Base-by-base conservation (phyloP, 2,113 vertebrate species). In the Zootoca vivipara region DNA sequence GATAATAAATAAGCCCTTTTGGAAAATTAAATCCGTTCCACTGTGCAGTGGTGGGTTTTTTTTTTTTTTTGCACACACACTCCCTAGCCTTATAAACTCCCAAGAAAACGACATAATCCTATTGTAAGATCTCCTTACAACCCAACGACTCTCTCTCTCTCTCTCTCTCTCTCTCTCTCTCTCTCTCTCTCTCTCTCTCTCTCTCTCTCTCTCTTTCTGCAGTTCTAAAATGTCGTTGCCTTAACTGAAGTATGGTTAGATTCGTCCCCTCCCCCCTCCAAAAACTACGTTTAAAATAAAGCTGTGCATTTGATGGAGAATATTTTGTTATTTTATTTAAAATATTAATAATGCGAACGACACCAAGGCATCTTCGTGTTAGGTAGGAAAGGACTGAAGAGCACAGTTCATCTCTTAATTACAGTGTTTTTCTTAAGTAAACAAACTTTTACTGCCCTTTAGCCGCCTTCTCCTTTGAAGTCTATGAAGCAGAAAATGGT, bases 401-500 rank as follows among this genome's bases (percentile, higher is more conserved):
- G 73, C 87, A 92, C 73, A 95, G 87, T 92, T 94, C 95, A 93
- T 94, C 94, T 89, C 91, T 95, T 97, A 96, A 96, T 97, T 94
- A 95, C 93, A 87, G 93, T 91, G 93, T 87, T 91, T 92, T 96
- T 94, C 92, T 94, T 94, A 94, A 97, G 94, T 94, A 96, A 97
- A 97, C 96, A 97, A 97, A 97, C 96, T 97, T 97, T 95, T 96
- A 96, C 93, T 96, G 95, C 95, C 96, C 95, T 96, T 97, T 95
- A 93, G 92, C 91, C 95, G 96, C 92, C 94, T 91, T 92, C 91
- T 95, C 96, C 93, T 97, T 96, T 97, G 96, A 96, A 97, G 93
- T 95, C 92, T 94, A 78, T 96, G 96, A 96, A 96, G 96, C 95
- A 97, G 96, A 97, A 97, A 97, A 96, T 95, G 93, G 94, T 96